Conservation (phyloP, 2,888 invertebrate species). For the Agrotis segetum region DNA sequence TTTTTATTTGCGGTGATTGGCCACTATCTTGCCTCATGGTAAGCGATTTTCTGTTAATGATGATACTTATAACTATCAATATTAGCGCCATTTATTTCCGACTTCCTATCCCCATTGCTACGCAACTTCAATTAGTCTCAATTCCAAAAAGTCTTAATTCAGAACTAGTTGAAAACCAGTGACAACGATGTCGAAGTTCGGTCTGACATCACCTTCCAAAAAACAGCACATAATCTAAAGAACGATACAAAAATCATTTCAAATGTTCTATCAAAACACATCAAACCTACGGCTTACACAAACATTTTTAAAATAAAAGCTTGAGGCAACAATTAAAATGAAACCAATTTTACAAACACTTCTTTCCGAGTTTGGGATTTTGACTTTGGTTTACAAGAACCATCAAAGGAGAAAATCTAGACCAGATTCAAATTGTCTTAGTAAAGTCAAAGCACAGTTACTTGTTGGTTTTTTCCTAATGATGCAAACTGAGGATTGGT, state of each 20-base stretch:
- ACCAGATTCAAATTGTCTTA: too few relatives aligned
- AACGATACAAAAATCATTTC: background rate
- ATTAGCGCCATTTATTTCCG: too few relatives aligned
- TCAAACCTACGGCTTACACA: constrained; percentile 21
- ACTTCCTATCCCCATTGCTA: background rate
- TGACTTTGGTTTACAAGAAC: background rate
- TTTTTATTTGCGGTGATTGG: too few relatives aligned
- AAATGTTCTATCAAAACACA: constrained; percentile 6
- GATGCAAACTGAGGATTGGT: too few relatives aligned
- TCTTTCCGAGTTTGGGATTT: background rate
- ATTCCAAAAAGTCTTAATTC: constrained; percentile 15
- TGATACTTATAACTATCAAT: too few relatives aligned
- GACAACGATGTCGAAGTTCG: background rate
- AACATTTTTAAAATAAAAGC: constrained; percentile 20
- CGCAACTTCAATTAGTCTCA: background rate
- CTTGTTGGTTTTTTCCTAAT: too few relatives aligned
- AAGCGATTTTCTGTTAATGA: too few relatives aligned
- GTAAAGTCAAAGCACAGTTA: background rate
- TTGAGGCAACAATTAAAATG: constrained; percentile 9
- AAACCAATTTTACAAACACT: constrained; percentile 21
- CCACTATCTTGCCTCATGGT: too few relatives aligned
- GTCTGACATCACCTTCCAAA: background rate
- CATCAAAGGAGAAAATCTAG: too few relatives aligned
- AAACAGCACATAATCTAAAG: background rate
- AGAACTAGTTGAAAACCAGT: background rate